Evolutionary conservation across 2,888 invertebrate species (phyloP), one percentile per base, ranked within the genome.

Genomic region (Apotomis betuletana): DNA sequence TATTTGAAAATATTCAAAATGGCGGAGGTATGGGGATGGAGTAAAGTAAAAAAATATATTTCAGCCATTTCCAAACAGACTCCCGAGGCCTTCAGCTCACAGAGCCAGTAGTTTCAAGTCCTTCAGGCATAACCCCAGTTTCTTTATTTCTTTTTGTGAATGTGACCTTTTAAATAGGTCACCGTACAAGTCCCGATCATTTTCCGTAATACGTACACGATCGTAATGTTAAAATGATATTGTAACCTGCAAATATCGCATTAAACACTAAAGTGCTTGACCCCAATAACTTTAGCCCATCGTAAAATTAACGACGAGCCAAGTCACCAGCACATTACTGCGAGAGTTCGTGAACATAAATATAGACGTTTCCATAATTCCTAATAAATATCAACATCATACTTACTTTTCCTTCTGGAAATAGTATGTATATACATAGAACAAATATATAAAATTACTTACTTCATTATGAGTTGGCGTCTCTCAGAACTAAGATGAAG

Each of bases 211-310:
- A 49, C 41, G 6, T 41, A 41, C 41, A 10, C 27, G 44, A 27
- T 3, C 38, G 27, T 67, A 67, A 51, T 61, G 71, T 62, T 38
- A 57, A 71, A 70, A 61, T 70, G 67, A 67, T 71, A 71, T 61
- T 57, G 71, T 71, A 71, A 67, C 71, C 71, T 71, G 67, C 71
- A 67, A 71, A 71, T 67, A 67, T 62, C 67, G 67, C 71, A 71
- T 71, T 71, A 71, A 71, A 62, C 62, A 62, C 62, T 67, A 58
- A 68, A 68, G 68, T 62, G 63, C 68, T 63, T 62, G 71, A 44
- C 71, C 71, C 63, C 68, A 49, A 72, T 68, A 72, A 62, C 58
- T 68, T 58, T 68, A 67, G 72, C 67, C 67, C 54, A 63, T 44
- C 68, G 54, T 72, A 72, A 72, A 65, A 72, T 68, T 72, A 72